Evolutionary conservation across 35 echinoderm and acorn worm species (phyloP), one percentile per base, ranked within the genome.

Genomic region (Hemicentrotus pulcherrimus): DNA sequence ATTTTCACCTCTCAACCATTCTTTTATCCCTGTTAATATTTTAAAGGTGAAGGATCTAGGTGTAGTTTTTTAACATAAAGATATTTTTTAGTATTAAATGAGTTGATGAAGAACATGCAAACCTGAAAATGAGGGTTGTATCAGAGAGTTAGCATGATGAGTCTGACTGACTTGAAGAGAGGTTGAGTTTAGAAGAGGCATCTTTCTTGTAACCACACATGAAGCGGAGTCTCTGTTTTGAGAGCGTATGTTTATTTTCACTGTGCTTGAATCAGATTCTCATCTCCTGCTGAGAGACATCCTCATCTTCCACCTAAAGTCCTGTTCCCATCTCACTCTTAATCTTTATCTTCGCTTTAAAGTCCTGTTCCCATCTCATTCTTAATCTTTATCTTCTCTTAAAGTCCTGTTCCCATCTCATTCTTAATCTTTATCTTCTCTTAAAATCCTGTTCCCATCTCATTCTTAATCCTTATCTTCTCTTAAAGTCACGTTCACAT

Each of bases 211-310:
- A 33, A 90, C 88, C 88, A 90, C 88, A 90, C 88, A 90, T 90
- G 88, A 90, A 90, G 88, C 88, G n/a, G 88, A 47, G 46, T 90
- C 19, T 32, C 31, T 90, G 88, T 90, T 90, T 90, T 78, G 88
- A 47, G 46, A 90, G 88, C 31, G 88, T 90, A 47, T 90, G 88
- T 90, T 90, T 90, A 90, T 90, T 90, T 90, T 33, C 46, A 47
- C 88, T 90, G 88, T 90, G 88, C 46, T 90, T 90, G 88, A 90
- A 90, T 90, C 46, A 47, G 46, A 90, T 90, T 47, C 88, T 22
- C 88, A 45, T 90, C 88, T 45, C 88, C 31, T 47, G 46, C 88
- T 90, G 88, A 90, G 32, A 90, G 88, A 90, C 46, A 90, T 90
- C 88, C 31, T 90, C 46, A 90, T 90, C 46, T 90, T 90, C 35